These are phyloP conservation scores for Armadillidium nasatum DNA, from an alignment of 1,140 invertebrate species.

Conservation along the genomic window DNA sequence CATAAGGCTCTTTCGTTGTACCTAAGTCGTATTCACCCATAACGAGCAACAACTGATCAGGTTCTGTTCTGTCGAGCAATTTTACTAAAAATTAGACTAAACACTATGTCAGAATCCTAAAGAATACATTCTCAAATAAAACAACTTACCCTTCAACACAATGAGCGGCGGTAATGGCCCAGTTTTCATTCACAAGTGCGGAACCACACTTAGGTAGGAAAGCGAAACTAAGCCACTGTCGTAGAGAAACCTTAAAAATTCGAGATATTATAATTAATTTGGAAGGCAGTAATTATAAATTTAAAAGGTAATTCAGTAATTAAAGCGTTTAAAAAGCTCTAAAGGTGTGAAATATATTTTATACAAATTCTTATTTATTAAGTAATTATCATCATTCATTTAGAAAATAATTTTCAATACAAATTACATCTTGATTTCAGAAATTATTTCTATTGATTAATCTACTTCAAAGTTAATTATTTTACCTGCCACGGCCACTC, in stretches of 20 bases:
- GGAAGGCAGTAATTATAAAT: no score
- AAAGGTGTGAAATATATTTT: no score
- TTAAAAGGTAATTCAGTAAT: not conserved
- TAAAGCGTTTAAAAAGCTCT: not conserved
- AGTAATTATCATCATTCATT: no score
- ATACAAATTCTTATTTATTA: no score
- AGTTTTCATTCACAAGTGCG: constrained; percentile 87
- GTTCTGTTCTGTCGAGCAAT: constrained; percentile 67
- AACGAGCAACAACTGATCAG: constrained; percentile 78
- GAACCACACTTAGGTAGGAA: constrained; percentile 93
- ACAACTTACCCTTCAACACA: constrained; percentile 84
- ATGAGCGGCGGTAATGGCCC: constrained; percentile 94
- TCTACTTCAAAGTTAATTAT: no score
- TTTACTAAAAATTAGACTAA: constrained; percentile 83
- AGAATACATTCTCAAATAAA: not conserved
- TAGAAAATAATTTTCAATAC: no score
- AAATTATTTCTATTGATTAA: no score
- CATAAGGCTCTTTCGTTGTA: constrained; percentile 77
- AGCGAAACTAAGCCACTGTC: constrained; percentile 69
- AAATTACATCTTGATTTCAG: no score
- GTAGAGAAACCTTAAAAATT: constrained; percentile 61
- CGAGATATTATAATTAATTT: no score
- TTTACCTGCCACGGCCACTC: constrained; percentile 78
- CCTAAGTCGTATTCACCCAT: constrained; percentile 85
- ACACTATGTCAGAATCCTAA: constrained; percentile 58